These are phyloP conservation scores for Caenorhabditis sinica DNA, from an alignment of 2,888 invertebrate genomes.

Conservation along the genomic window DNA sequence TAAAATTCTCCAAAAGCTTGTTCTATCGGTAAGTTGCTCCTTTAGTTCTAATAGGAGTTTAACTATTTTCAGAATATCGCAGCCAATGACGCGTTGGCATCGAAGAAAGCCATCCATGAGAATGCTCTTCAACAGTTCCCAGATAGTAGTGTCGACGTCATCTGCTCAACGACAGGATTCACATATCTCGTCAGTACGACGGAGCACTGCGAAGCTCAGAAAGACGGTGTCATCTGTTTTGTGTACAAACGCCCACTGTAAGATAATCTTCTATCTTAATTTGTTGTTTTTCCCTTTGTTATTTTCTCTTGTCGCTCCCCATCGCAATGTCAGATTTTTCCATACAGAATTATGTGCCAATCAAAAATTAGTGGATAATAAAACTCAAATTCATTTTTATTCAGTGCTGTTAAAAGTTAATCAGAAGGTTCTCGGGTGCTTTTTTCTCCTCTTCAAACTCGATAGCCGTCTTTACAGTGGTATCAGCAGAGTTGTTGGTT, in stretches of 20 bases:
- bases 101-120: conserved; percentile 74
- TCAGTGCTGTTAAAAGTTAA: conserved; percentile 11
- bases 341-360: conserved; percentile 28
- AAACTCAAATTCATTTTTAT: conserved; percentile 35
- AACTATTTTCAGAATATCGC: conserved; percentile 68
- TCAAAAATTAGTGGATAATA: conserved; percentile 34
- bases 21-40: conserved; percentile 53
- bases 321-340: background rate
- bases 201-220: conserved; percentile 76
- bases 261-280: conserved; percentile 5
- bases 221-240: conserved; percentile 75
- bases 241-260: conserved; percentile 73
- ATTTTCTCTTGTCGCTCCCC: background rate
- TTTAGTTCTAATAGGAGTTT: too few species aligned
- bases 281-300: conserved; percentile 1
- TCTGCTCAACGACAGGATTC: conserved; percentile 75
- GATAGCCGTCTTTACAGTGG: conserved; percentile 4
- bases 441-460: conserved; percentile 30
- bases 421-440: conserved; percentile 26
- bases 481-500: conserved; percentile 58
- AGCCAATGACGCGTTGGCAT: conserved; percentile 70
- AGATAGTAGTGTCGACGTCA: conserved; percentile 72
- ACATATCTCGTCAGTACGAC: conserved; percentile 75
- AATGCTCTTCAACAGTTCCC: conserved; percentile 66
- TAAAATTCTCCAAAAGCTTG: conserved; percentile 66